Evolutionary conservation across 2,797 vertebrate species (phyloP).

Genomic region (Brachyrhaphis roseni): DNA sequence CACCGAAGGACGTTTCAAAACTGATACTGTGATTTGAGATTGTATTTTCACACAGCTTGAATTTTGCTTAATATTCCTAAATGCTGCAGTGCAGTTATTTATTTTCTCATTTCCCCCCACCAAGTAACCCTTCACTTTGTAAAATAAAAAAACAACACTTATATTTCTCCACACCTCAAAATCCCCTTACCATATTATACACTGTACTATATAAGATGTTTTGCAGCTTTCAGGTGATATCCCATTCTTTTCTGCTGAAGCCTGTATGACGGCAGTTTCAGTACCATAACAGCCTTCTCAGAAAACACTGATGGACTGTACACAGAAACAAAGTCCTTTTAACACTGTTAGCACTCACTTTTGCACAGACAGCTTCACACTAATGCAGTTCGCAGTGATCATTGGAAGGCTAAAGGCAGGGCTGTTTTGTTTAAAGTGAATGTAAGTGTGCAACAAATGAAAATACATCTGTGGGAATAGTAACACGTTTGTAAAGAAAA

Average conservation of each 20-base stretch:
- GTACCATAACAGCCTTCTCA: neutral
- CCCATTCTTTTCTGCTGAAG: slow-evolving; percentile 1
- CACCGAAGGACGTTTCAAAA: slow-evolving; percentile 10
- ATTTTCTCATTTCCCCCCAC: neutral
- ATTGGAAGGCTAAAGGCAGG: neutral
- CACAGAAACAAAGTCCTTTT: slow-evolving; percentile 13
- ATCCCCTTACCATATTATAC: neutral
- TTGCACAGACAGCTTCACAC: slow-evolving; percentile 1
- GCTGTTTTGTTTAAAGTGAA: slow-evolving; percentile 21
- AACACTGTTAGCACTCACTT: neutral
- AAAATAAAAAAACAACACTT: neutral
- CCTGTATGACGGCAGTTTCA: neutral
- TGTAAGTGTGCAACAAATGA: slow-evolving; percentile 11
- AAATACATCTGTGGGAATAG: slow-evolving; percentile 20
- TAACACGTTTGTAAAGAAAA: slow-evolving; percentile 8
- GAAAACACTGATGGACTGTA: slow-evolving; percentile 11
- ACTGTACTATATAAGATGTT: slow-evolving; percentile 2
- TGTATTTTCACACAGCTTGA: slow-evolving; percentile 15
- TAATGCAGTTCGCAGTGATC: neutral
- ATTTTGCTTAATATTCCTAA: slow-evolving; percentile 17
- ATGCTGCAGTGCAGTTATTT: slow-evolving; percentile 8
- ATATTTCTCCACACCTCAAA: neutral
- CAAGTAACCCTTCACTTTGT: slow-evolving; percentile 7
- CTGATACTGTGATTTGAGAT: slow-evolving; percentile 24
- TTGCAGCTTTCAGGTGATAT: slow-evolving; percentile 8